Percentiles rank a stretch among this genome's conserved stretches.
phyloP scores from a whole-genome alignment of 2,113 vertebrate species.

The Edolisoma coerulescens region DNA sequence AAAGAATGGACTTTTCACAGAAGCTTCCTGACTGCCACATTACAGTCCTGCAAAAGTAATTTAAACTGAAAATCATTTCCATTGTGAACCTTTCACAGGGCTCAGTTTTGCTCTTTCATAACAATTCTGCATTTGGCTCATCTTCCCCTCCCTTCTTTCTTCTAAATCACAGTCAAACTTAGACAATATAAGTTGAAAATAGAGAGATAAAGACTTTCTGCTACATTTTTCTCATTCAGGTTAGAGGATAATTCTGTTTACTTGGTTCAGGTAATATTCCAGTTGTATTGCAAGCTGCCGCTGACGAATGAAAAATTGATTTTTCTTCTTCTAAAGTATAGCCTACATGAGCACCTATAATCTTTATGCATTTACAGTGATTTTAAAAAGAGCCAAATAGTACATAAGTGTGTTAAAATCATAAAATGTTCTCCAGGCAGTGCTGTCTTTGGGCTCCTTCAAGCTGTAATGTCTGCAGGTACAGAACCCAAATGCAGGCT shows the following conservation, averaged over 20 bases:
- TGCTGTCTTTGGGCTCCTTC: not conserved
- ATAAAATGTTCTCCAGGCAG: not conserved
- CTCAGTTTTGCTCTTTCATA: not conserved
- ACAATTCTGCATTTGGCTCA: constrained; percentile 7
- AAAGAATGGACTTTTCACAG: not conserved
- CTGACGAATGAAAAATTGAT: constrained; percentile 71
- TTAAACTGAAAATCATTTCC: constrained; percentile 52
- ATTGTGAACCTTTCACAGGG: not conserved
- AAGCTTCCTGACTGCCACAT: not conserved
- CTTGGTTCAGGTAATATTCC: constrained; percentile 65
- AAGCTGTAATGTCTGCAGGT: not conserved
- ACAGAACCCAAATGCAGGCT: not conserved
- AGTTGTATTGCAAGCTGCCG: constrained; percentile 31
- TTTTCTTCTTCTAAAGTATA: constrained; percentile 45
- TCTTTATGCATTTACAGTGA: constrained; percentile 37
- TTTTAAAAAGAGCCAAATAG: not conserved
- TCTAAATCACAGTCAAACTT: constrained; percentile 43
- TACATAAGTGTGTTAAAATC: not conserved
- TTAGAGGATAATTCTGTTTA: constrained; percentile 72
- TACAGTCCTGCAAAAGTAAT: constrained; percentile 24
- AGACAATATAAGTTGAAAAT: constrained; percentile 38
- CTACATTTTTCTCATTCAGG: constrained; percentile 38
- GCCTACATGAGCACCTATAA: not conserved
- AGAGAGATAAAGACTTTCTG: constrained; percentile 50
- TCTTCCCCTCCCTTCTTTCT: not conserved